Evolutionary conservation across 2,888 invertebrate species (phyloP), one percentile per base, ranked within the genome.

Genomic region (Napeogenes inachia): DNA sequence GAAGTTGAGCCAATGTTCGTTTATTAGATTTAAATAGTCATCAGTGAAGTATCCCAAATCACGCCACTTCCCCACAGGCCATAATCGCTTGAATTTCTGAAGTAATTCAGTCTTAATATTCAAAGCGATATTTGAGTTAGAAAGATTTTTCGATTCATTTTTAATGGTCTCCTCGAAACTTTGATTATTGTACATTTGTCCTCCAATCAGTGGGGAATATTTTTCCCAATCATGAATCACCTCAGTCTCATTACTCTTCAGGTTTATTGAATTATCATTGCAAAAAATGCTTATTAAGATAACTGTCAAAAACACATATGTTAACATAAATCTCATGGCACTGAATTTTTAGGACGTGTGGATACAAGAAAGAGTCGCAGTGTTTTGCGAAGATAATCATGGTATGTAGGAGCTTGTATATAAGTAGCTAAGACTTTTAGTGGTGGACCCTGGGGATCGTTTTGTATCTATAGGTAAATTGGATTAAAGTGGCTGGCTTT

Each of bases 1-100:
- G 77, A 93, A 95, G 70, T 91, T 83, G 68, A 95, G 81, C 95
- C 96, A 96, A 77, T 95, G 94, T 1, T 91, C 86, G 81, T 95
- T 94, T 66, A 95, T 93, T 66, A 91, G 78, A 62, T 87, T 75
- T 71, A 93, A 74, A 72, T 92, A 92, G 64, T 92, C 91, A 47
- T 92, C 92, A 4, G 86, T 81, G 76, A 93, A 93, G 74, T 89
- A 91, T 32, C 93, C 93, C 64, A 83, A 75, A 55, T 85, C 72
- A 65, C 78, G 80, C 94, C 93, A 94, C 47, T 78, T 75, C 33
- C 82, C 76, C 57, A 91, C 80, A 13, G 91, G 89, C 90, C 91
- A 91, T 54, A 75, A 64, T 68, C 70, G 75, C 65, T 83, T 85
- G 74, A 91, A 91, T 61, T 77, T 75, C 33, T 73, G 74, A 54